Percentiles rank a stretch among this genome's conserved stretches.
phyloP scores from a whole-genome alignment of 2,113 vertebrate genomes.

The Lethenteron reissneri region DNA sequence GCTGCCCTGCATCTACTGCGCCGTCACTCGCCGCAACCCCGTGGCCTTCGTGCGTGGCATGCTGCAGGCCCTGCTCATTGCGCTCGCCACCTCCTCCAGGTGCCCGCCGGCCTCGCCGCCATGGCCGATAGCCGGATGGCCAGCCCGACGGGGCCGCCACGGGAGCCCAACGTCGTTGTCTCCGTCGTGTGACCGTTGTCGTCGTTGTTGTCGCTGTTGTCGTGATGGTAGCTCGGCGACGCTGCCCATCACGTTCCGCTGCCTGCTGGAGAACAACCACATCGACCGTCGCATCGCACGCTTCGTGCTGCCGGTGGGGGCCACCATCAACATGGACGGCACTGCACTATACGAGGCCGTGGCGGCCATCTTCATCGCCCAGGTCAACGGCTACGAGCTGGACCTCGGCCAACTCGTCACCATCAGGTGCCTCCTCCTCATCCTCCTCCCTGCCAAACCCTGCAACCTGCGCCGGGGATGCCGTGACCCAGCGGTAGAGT shows the following conservation, averaged over 20 bases:
- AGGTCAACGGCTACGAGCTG: slow-evolving; percentile 88
- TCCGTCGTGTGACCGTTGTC: not conserved
- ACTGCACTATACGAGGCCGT: slow-evolving; percentile 81
- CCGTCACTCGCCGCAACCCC: slow-evolving; percentile 89
- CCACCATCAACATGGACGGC: slow-evolving; percentile 93
- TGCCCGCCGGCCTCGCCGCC: slow-evolving; percentile 12
- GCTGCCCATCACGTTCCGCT: slow-evolving; percentile 95
- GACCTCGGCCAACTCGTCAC: slow-evolving; percentile 94
- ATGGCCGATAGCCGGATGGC: not conserved
- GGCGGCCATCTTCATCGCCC: slow-evolving; percentile 85
- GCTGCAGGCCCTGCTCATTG: slow-evolving; percentile 81
- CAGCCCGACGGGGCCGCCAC: not conserved
- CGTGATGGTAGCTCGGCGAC: slow-evolving; percentile 54
- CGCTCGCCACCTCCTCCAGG: slow-evolving; percentile 90
- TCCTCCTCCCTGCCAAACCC: not conserved
- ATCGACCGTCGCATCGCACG: slow-evolving; percentile 79
- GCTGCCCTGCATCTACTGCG: slow-evolving; percentile 74
- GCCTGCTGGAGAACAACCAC: slow-evolving; percentile 89
- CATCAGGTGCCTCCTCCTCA: slow-evolving; percentile 39
- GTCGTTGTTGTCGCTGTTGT: not conserved
- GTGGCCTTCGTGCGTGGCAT: slow-evolving; percentile 90
- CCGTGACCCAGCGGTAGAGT: not conserved
- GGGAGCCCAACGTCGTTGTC: not conserved
- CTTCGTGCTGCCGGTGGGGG: slow-evolving; percentile 75
- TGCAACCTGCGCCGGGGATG: not conserved